These are phyloP conservation scores for Pantherophis vulpinus DNA, from an alignment of 2,797 vertebrate species.

Conservation along the genomic window DNA sequence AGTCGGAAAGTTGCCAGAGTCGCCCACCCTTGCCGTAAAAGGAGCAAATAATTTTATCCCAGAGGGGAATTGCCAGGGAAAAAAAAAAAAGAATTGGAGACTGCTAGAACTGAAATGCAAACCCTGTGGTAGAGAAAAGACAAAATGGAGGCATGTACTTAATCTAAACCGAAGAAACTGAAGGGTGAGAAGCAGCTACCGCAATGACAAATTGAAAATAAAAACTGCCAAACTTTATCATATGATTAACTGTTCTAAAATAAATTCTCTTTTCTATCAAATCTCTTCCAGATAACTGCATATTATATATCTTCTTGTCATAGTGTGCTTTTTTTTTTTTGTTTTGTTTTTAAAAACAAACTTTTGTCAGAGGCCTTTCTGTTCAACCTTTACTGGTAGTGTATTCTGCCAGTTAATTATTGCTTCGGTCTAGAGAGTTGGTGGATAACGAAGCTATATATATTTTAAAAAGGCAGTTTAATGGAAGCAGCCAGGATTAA, in stretches of 20 bases:
- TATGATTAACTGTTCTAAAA: not conserved
- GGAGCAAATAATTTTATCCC: not conserved
- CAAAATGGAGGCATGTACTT: not conserved
- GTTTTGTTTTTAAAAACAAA: not conserved
- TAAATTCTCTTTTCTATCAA: not conserved
- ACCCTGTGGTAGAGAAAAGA: not conserved
- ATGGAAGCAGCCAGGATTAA: not conserved
- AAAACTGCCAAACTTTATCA: not conserved
- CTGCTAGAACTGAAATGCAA: not conserved
- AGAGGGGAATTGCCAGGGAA: not conserved
- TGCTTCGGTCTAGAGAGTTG: not conserved
- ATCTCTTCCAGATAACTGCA: not conserved
- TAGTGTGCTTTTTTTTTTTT: not conserved
- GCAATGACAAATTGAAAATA: not conserved
- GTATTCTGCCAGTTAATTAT: not conserved
- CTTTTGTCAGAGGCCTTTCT: not conserved
- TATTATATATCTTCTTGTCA: not conserved
- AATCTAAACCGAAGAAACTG: not conserved
- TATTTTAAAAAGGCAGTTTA: not conserved
- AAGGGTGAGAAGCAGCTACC: not conserved
- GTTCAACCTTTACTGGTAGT: not conserved
- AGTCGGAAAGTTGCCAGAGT: not conserved
- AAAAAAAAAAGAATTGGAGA: not conserved
- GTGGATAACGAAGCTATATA: not conserved
- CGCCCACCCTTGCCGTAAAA: not conserved